Percentiles rank a stretch among this genome's conserved stretches.
phyloP scores from a whole-genome alignment of 1,140 invertebrate genomes.

The Sycophaga agraensis region DNA sequence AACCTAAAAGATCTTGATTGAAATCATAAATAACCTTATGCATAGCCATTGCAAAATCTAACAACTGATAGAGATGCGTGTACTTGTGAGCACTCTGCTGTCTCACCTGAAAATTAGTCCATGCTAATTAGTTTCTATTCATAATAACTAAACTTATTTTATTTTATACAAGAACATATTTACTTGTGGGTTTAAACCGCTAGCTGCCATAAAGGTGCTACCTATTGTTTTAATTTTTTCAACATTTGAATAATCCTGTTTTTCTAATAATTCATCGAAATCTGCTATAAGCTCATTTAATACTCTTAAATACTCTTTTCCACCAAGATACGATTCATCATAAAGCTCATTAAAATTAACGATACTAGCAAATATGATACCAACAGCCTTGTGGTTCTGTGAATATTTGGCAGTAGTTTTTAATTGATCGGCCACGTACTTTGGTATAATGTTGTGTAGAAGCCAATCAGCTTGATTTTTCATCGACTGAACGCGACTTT shows the following conservation, averaged over 20 bases:
- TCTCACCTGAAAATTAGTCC: constrained; percentile 53
- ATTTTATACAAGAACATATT: constrained; percentile 32
- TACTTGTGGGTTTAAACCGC: constrained; percentile 81
- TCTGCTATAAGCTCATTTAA: constrained; percentile 94
- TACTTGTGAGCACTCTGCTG: constrained; percentile 64
- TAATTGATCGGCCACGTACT: constrained; percentile 89
- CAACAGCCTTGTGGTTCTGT: constrained; percentile 90
- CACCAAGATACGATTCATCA: constrained; percentile 90
- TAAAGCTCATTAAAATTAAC: constrained; percentile 96
- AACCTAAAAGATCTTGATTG: constrained; percentile 84
- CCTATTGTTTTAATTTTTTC: constrained; percentile 99
- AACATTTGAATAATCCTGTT: constrained; percentile 80
- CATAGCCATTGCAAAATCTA: constrained; percentile 88
- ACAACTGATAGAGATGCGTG: constrained; percentile 80
- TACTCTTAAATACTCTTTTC: constrained; percentile 90
- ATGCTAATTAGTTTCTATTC: too few species aligned
- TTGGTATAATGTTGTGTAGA: constrained; percentile 93
- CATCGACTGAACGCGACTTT: constrained; percentile 79
- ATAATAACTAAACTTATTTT: not conserved
- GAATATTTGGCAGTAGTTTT: constrained; percentile 94
- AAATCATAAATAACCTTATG: constrained; percentile 84
- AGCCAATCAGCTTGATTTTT: constrained; percentile 96
- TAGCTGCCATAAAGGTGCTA: constrained; percentile 96
- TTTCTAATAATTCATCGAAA: constrained; percentile 88
- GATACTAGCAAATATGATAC: constrained; percentile 92